Conservation (phyloP, 2,888 invertebrate species). For the Synergus itoensis region DNA sequence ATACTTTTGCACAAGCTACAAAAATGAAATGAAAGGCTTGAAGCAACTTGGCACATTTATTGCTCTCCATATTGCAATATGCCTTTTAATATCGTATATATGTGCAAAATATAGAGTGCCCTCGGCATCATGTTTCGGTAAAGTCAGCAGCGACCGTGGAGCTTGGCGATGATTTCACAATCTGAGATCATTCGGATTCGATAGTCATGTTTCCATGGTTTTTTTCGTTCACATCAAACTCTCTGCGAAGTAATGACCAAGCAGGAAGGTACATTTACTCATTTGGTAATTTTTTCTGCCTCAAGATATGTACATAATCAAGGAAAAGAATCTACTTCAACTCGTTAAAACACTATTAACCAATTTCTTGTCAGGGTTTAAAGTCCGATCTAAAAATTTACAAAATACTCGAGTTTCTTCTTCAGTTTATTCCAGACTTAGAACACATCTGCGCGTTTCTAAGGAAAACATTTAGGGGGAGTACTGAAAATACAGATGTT, state of each 20-base stretch:
- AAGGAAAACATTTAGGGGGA: not conserved
- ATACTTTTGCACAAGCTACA: too few relatives aligned
- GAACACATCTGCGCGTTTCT: not conserved
- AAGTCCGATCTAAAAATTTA: not conserved
- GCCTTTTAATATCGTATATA: not conserved
- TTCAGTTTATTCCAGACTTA: not conserved
- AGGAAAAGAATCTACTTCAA: not conserved
- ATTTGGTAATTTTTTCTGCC: not conserved
- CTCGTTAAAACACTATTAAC: not conserved
- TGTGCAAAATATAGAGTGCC: slow-evolving; percentile 6
- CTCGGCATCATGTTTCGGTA: slow-evolving; percentile 14
- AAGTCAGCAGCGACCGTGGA: slow-evolving; percentile 15
- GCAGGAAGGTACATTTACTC: not conserved
- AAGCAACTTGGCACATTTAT: not conserved
- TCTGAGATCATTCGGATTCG: slow-evolving; percentile 29
- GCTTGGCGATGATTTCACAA: slow-evolving; percentile 28
- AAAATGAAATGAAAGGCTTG: not conserved
- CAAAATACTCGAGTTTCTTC: not conserved
- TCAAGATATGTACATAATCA: not conserved
- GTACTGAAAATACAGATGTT: not conserved
- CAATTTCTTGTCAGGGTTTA: not conserved
- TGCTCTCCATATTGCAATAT: not conserved
- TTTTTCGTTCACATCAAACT: slow-evolving; percentile 1
- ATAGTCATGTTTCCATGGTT: slow-evolving; percentile 5
- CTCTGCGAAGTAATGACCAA: slow-evolving; percentile 1